Percentiles rank a stretch among this genome's conserved stretches.
phyloP scores from a whole-genome alignment of 1,140 invertebrate genomes.

The Atta texana region DNA sequence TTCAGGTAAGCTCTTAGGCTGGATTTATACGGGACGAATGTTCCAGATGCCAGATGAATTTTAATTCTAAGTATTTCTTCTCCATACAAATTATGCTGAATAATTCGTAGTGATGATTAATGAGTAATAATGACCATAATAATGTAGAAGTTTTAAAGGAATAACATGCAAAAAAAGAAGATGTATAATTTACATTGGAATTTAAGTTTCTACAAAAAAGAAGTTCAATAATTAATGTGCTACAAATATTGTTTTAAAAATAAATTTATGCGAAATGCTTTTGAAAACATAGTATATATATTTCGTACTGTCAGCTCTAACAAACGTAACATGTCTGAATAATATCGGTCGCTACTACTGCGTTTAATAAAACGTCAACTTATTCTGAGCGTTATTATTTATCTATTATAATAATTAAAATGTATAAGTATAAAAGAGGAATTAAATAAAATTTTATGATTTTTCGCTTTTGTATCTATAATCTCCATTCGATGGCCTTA shows the following conservation, averaged over 20 bases:
- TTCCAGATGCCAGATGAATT: not conserved
- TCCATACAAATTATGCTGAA: not conserved
- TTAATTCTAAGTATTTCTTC: not conserved
- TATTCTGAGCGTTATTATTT: not conserved
- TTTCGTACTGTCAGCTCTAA: not conserved
- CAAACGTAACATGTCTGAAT: not conserved
- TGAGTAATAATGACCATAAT: not conserved
- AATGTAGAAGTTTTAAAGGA: not conserved
- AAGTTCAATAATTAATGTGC: not conserved
- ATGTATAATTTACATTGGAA: not conserved
- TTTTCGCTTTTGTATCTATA: not conserved
- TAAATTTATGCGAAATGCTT: not conserved
- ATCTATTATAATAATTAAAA: conserved; percentile 2
- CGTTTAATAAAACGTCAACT: not conserved
- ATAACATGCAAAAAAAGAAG: not conserved
- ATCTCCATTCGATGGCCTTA: conserved; percentile 2
- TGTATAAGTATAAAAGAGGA: not conserved
- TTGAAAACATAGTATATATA: not conserved
- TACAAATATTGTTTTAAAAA: not conserved
- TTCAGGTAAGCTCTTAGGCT: not conserved
- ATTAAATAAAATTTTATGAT: not conserved
- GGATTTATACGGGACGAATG: not conserved
- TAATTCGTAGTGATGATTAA: not conserved
- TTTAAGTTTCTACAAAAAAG: not conserved
- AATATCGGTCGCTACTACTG: not conserved